phyloP scores from a whole-genome alignment of 1,140 invertebrate genomes.

The Idris sp. region DNA sequence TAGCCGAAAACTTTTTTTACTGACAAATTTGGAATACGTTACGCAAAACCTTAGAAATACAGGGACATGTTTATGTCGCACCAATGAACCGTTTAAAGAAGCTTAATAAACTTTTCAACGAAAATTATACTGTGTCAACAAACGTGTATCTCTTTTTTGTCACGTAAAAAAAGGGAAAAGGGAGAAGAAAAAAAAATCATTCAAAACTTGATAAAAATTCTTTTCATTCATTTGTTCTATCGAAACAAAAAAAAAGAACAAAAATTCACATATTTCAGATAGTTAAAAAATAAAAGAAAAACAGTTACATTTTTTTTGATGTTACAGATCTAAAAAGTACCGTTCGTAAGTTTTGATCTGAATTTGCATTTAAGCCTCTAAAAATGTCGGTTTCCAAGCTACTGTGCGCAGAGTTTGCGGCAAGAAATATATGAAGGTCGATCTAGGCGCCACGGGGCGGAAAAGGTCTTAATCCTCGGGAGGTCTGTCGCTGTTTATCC shows the following conservation, averaged over 20 bases:
- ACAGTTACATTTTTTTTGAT: too few relatives aligned
- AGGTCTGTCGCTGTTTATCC: slow-evolving; percentile 29
- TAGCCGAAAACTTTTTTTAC: slow-evolving; percentile 29
- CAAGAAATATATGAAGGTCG: slow-evolving; percentile 69
- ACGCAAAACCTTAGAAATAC: slow-evolving; percentile 35
- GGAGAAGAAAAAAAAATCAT: too few relatives aligned
- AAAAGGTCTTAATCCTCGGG: slow-evolving; percentile 69
- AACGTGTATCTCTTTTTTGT: too few relatives aligned
- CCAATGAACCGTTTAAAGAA: slow-evolving; percentile 17
- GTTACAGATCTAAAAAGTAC: too few relatives aligned
- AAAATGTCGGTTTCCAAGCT: slow-evolving; percentile 50
- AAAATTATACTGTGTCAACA: slow-evolving; percentile 18
- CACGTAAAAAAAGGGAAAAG: too few relatives aligned
- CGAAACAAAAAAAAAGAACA: too few relatives aligned
- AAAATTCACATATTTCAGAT: too few relatives aligned
- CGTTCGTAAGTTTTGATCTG: too few relatives aligned
- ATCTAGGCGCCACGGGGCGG: slow-evolving; percentile 60
- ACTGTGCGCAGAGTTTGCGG: slow-evolving; percentile 52
- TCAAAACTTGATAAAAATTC: too few relatives aligned
- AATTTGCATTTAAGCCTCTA: slow-evolving; percentile 63
- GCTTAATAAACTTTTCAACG: slow-evolving; percentile 25
- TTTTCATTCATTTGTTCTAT: too few relatives aligned
- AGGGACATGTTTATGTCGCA: slow-evolving; percentile 32
- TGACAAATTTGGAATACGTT: slow-evolving; percentile 29
- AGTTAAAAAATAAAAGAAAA: too few relatives aligned